Percentiles rank a stretch among this genome's conserved stretches.
phyloP scores from a whole-genome alignment of 2,797 vertebrate species.

The Tapera naevia region DNA sequence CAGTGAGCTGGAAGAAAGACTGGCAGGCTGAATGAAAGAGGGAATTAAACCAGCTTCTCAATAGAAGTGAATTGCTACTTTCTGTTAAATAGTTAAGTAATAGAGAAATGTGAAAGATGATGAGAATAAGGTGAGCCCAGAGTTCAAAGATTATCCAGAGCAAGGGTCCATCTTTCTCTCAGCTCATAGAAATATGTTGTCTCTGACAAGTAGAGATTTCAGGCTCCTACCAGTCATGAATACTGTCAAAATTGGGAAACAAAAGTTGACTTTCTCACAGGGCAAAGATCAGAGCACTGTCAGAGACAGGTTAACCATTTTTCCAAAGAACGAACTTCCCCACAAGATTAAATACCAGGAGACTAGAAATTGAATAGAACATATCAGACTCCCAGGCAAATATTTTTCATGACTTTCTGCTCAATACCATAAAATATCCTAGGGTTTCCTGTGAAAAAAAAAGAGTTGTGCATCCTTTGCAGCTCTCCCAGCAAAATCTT shows the following conservation, averaged over 20 bases:
- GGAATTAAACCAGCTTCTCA: constrained; percentile 25
- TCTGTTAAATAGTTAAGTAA: constrained; percentile 46
- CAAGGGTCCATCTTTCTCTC: background rate
- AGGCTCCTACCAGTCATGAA: background rate
- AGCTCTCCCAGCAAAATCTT: background rate
- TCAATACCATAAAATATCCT: background rate
- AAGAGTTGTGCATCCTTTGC: background rate
- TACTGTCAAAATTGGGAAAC: background rate
- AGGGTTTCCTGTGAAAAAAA: background rate
- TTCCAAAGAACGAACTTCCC: background rate
- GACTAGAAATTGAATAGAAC: background rate
- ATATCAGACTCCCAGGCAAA: background rate
- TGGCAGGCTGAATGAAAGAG: constrained; percentile 34
- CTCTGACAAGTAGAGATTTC: background rate
- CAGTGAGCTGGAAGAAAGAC: constrained; percentile 3
- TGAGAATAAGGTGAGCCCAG: background rate
- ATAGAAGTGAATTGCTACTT: constrained; percentile 43
- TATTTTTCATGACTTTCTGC: background rate
- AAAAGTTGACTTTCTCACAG: constrained; percentile 26
- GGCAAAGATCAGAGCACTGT: background rate
- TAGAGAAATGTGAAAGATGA: background rate
- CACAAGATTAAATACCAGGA: background rate
- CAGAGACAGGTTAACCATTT: background rate
- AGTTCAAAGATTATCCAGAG: constrained; percentile 1
- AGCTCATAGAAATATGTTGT: background rate